Base-by-base conservation (phyloP, 2,888 invertebrate genomes). In the Ferrisia virgata region DNA sequence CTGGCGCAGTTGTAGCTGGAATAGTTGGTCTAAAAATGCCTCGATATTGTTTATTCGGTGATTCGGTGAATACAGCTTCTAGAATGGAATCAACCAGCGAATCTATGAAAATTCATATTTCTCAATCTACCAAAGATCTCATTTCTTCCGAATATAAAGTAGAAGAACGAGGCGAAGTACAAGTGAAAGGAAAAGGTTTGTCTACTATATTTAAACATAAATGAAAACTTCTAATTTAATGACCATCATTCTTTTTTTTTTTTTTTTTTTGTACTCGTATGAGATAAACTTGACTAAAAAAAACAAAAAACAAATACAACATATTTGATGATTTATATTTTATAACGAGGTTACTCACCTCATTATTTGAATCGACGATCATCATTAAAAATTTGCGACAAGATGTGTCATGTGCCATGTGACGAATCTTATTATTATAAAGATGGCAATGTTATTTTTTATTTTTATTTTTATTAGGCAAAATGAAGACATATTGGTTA, bases 1-100 rank as follows among this genome's bases (percentile, higher is more conserved):
- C 95, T 0, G 97, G 97, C 0, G 94, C 95, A 0, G 96, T 97
- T 0, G 96, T 97, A 0, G 97, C 97, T 0, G 97, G 97, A 0
- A 96, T 97, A 43, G 96, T 97, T 0, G 97, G 97, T 0, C 89
- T 97, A 8, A 97, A 97, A 90, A 97, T 97, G 96, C 97, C 97
- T 1, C 87, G 90, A 22, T 94, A 94, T 89, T 95, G 95, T 87
- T 90, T 95, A 0, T 97, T 97, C 87, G 97, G 97, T 0, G 96
- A 96, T 88, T 94, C 95, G 0, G 97, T 97, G 0, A 96, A 96
- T 88, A 96, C 95, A 0, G 97, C 97, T 0, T 95, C 96, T 0
- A 90, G 96, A 40, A 96, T 98, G 96, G 97, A 97, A 88, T 95
- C 96, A 0, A 96, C 96, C 0, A 95, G 96, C 85, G 93, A 94